Percentiles rank a stretch among this genome's conserved stretches.
Evolutionary conservation across 1,140 invertebrate genomes (phyloP).

Genomic region (Varroa destructor): DNA sequence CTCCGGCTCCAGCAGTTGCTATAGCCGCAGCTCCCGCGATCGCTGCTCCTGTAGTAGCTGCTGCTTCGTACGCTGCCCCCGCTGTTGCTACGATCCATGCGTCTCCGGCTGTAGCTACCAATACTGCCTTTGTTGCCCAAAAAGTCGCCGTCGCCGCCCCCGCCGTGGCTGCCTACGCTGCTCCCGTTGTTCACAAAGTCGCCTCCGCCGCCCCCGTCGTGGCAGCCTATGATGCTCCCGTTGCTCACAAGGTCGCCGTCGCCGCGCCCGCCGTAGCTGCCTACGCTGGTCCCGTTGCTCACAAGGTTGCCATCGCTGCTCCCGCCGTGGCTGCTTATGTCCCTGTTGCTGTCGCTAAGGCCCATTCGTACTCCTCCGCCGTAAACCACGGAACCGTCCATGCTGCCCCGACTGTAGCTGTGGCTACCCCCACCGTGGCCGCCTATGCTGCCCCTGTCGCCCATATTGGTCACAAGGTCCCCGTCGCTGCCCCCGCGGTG

Average conservation of each 20-base stretch:
- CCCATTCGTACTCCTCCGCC: conserved; percentile 4
- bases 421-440: conserved; percentile 8
- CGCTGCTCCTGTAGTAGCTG: not conserved
- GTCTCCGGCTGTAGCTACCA: not conserved
- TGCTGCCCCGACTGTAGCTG: conserved; percentile 5
- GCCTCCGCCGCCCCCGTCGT: conserved; percentile 1
- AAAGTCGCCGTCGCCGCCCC: conserved; percentile 5
- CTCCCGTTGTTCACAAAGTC: not conserved
- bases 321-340: not conserved
- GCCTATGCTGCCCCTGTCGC: not conserved
- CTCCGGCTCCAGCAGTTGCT: conserved; percentile 36
- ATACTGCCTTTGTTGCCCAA: not conserved
- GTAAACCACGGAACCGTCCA: conserved; percentile 27
- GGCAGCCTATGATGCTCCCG: not conserved
- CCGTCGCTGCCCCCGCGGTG: not conserved
- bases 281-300: not conserved
- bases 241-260: not conserved
- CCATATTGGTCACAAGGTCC: not conserved
- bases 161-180: conserved; percentile 1
- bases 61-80: not conserved
- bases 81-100: not conserved
- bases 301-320: conserved; percentile 7
- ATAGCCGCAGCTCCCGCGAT: conserved; percentile 32
- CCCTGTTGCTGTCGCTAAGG: conserved; percentile 8
- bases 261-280: conserved; percentile 2